Evolutionary conservation across 2,797 vertebrate species (phyloP), one percentile per base, ranked within the genome.

Genomic region (Pyrocephalus nanus): DNA sequence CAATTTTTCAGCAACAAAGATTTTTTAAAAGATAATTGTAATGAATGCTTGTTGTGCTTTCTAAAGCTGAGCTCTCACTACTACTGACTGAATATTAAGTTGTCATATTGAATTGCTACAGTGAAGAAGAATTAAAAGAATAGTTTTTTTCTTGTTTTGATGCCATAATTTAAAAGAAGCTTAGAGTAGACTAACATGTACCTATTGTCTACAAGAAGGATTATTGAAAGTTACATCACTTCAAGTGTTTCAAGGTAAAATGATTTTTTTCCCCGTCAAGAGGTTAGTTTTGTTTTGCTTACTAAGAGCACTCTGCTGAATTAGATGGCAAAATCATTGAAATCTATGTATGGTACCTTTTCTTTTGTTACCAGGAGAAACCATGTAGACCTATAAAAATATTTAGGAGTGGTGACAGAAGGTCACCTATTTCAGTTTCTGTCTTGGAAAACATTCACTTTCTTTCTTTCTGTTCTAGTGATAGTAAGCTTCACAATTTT

Each of bases 11-110:
- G 62, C 55, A 96, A 82, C 53, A 84, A 88, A 94, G 77, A 92
- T 91, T 27, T 90, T 94, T 96, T 97, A 92, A 83, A 96, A 96
- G 86, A 96, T 75, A 91, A 80, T 90, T 97, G 36, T 72, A 95
- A 88, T 93, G 45, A 95, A 32, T 32, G 3, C 60, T 94, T 93
- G 34, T 86, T 95, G 65, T 45, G 27, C 67, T 89, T 96, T 73
- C 83, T 95, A 92, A 91, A 93, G 34, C 70, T 76, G 57, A 57
- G 58, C 69, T 47, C 34, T 95, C 54, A 89, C 20, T 30, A 21
- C 82, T 93, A 66, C 60, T 53, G 29, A 30, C 29, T 91, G 72
- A 60, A 15, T 75, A 79, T 36, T 75, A 88, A 61, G 69, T 83
- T 74, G 62, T 80, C 87, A 55, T 17, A 83, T 74, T 8, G 22